These are phyloP conservation scores for Numenius arquata DNA, from an alignment of 2,113 vertebrate species.

Conservation along the genomic window DNA sequence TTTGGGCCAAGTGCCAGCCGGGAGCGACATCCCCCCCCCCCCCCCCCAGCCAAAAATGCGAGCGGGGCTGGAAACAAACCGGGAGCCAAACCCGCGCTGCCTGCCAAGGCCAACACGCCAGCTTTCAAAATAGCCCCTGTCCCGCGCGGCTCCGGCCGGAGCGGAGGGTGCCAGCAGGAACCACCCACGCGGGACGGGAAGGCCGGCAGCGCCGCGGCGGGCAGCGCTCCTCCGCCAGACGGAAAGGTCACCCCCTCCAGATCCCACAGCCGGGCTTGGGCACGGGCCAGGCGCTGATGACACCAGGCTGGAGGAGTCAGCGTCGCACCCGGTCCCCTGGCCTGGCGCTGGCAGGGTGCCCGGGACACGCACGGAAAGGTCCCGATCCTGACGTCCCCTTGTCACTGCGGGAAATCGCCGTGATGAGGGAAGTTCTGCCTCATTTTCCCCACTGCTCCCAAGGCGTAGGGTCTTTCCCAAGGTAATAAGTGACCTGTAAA, in stretches of 20 bases:
- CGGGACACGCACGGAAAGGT: rapidly evolving
- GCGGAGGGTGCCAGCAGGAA: not conserved
- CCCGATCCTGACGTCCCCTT: rapidly evolving
- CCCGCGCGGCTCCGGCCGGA: not conserved
- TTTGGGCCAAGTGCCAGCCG: not conserved
- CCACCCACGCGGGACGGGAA: constrained; percentile 29
- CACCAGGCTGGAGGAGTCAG: not conserved
- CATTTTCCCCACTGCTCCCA: not conserved
- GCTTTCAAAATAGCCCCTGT: constrained; percentile 5
- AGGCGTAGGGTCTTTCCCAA: not conserved
- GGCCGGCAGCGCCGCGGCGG: not conserved
- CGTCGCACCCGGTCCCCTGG: not conserved
- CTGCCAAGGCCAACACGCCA: constrained; percentile 45
- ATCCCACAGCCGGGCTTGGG: not conserved
- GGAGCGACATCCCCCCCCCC: not conserved
- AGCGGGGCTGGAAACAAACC: not conserved
- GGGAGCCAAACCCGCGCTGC: not conserved
- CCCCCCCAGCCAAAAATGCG: not conserved
- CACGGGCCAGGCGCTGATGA: not conserved
- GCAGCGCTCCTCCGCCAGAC: not conserved
- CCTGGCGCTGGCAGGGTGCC: not conserved
- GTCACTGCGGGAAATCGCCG: rapidly evolving
- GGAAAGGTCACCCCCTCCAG: not conserved
- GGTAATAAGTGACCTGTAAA: not conserved
- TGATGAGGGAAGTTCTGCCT: not conserved